phyloP scores from a whole-genome alignment of 2,888 invertebrate species.

The Drosophila hawaiiensis region DNA sequence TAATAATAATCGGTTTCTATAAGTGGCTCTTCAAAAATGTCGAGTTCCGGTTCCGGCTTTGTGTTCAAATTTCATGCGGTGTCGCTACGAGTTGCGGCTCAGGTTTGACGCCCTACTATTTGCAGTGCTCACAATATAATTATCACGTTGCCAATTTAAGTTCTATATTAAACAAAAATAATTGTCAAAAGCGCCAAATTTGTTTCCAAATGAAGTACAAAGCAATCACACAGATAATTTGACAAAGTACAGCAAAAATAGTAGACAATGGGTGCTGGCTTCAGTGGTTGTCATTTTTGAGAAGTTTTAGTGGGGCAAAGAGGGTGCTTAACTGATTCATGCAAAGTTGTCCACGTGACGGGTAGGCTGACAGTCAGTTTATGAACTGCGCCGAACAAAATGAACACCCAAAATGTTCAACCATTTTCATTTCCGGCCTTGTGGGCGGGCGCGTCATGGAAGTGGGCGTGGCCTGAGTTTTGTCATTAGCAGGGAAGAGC shows the following conservation, averaged over 20 bases:
- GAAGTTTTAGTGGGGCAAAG: neutral
- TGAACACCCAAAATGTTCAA: slow-evolving; percentile 11
- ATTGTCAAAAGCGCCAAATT: neutral
- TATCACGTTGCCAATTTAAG: neutral
- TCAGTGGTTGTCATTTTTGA: neutral
- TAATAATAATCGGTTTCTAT: neutral
- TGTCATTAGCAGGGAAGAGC: slow-evolving; percentile 18
- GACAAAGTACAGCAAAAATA: neutral
- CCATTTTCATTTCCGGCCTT: slow-evolving; percentile 26
- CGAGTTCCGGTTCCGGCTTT: neutral
- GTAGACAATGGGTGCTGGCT: neutral
- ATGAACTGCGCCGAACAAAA: neutral
- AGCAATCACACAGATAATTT: neutral
- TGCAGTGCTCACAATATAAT: neutral
- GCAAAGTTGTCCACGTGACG: slow-evolving; percentile 6
- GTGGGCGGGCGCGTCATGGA: neutral
- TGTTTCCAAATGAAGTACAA: neutral
- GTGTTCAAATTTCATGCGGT: neutral
- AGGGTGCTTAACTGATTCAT: slow-evolving; percentile 5
- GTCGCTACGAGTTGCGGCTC: neutral
- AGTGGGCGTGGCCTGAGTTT: slow-evolving; percentile 4
- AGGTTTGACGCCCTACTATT: neutral
- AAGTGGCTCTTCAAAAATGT: neutral
- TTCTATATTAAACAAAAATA: neutral
- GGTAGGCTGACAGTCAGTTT: slow-evolving; percentile 1